Evolutionary conservation across 2,888 invertebrate species (phyloP).

Genomic region (Tetragonula carbonaria): DNA sequence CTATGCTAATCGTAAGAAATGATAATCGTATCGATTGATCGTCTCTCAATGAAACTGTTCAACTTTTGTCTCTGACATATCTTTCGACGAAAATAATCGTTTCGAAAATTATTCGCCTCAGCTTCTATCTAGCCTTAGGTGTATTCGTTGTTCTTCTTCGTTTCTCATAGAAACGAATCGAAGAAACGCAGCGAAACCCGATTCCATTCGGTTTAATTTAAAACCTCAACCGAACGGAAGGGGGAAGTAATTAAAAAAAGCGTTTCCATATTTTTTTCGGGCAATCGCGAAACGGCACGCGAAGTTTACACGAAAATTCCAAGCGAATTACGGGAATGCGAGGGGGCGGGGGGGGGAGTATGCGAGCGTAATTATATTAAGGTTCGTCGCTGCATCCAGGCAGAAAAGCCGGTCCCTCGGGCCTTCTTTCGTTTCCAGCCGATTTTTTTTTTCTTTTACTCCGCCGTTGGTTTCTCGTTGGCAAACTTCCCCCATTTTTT

Average conservation of each 20-base stretch:
- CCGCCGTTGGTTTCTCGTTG: background rate
- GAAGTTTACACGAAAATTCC: background rate
- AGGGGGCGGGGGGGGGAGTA: background rate
- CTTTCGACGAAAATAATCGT: too few relatives aligned
- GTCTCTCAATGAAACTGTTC: too few relatives aligned
- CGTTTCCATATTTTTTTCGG: background rate
- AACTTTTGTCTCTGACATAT: too few relatives aligned
- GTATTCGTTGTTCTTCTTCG: too few relatives aligned
- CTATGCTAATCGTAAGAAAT: too few relatives aligned
- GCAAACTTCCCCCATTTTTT: constrained; percentile 12
- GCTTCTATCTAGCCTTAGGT: too few relatives aligned
- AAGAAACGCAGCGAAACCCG: background rate
- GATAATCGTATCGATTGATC: too few relatives aligned
- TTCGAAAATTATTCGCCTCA: too few relatives aligned
- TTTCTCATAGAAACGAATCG: too few relatives aligned
- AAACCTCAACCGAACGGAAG: background rate
- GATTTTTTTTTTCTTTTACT: background rate
- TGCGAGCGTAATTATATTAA: constrained; percentile 29
- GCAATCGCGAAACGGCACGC: background rate
- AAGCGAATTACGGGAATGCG: background rate
- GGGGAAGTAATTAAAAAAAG: constrained; percentile 4
- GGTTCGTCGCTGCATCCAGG: background rate
- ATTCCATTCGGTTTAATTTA: background rate
- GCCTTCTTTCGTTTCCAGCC: constrained; percentile 16
- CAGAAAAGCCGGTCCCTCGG: constrained; percentile 14